Conservation (phyloP, 1,140 invertebrate species). For the Paraescarpia echinospica region DNA sequence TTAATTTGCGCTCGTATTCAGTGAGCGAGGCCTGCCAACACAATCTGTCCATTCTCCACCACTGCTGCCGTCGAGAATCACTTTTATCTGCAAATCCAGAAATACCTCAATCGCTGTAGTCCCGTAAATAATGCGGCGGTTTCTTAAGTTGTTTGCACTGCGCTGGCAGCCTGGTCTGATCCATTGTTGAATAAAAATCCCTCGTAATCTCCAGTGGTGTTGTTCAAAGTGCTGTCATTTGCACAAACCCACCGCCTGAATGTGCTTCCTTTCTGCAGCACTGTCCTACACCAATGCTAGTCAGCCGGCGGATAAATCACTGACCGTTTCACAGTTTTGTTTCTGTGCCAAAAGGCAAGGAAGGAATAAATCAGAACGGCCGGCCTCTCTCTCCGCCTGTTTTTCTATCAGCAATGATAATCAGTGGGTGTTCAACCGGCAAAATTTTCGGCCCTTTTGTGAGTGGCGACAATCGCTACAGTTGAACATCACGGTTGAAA, state of each 20-base stretch:
- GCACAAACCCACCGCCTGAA: neutral
- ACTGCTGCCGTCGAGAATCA: neutral
- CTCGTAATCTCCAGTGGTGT: neutral
- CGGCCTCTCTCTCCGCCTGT: neutral
- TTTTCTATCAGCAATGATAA: neutral
- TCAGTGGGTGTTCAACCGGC: neutral
- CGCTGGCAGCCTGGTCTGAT: neutral
- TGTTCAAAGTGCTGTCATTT: neutral
- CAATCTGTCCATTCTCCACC: neutral
- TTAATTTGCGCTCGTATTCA: neutral
- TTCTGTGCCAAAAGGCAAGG: neutral
- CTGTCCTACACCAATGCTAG: neutral
- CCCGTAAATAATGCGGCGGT: neutral
- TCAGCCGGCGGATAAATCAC: neutral
- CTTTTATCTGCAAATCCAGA: neutral
- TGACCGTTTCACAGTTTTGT: neutral
- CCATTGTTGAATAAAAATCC: neutral
- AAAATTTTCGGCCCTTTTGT: neutral
- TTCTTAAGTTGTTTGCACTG: neutral
- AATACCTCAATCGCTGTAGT: constrained; percentile 5
- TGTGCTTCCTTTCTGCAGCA: neutral
- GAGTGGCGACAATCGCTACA: neutral
- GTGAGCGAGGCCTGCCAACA: neutral
- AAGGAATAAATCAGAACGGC: neutral
- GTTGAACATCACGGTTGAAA: neutral